Conservation (phyloP, 2,113 vertebrate genomes). For the Seriola aureovittata region DNA sequence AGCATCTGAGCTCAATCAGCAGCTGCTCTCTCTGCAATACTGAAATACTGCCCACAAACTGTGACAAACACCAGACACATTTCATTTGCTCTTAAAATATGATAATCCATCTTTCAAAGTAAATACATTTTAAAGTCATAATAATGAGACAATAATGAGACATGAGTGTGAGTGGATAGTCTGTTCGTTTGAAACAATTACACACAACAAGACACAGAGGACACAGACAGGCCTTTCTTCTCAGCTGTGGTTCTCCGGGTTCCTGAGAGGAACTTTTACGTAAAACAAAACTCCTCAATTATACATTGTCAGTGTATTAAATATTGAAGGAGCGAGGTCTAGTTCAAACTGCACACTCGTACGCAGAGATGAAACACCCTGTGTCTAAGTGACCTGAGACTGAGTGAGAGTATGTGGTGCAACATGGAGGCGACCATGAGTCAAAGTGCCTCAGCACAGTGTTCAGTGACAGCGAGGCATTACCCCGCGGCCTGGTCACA, state of each 20-base stretch:
- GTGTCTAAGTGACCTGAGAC: not conserved
- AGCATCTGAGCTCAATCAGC: constrained; percentile 47
- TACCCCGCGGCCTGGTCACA: not conserved
- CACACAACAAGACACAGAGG: not conserved
- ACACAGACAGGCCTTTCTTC: constrained; percentile 5
- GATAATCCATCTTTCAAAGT: not conserved
- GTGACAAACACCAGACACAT: not conserved
- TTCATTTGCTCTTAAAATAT: not conserved
- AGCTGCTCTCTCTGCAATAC: constrained; percentile 2
- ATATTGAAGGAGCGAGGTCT: constrained; percentile 66
- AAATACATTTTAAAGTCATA: not conserved
- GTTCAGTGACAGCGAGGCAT: not conserved
- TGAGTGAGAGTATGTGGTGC: not conserved
- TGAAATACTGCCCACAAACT: not conserved
- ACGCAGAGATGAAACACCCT: constrained; percentile 26
- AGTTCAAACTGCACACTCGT: constrained; percentile 26
- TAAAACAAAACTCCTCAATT: constrained; percentile 74
- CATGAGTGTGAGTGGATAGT: not conserved
- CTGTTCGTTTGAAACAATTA: not conserved
- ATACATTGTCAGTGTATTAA: constrained; percentile 71
- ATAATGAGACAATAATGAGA: not conserved
- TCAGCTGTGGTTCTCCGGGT: constrained; percentile 28
- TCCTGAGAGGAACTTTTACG: constrained; percentile 49
- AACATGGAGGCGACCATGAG: not conserved
- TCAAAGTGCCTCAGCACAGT: not conserved